Evolutionary conservation across 2,888 invertebrate species (phyloP), one percentile per base, ranked within the genome.

Genomic region (Carterocephalus palaemon): DNA sequence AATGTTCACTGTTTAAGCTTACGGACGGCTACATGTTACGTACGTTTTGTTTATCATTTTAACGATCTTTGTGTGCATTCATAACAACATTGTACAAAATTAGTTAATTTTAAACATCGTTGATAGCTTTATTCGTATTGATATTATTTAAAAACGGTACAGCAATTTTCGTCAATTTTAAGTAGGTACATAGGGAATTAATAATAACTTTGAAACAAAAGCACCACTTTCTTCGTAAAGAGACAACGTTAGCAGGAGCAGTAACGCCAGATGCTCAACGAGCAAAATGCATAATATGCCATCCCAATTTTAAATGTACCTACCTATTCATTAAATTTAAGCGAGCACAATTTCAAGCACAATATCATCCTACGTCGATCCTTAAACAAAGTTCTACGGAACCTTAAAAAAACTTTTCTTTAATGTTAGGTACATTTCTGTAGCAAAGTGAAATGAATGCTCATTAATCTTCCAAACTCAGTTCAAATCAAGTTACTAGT

Each of bases 81-180:
- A n/a, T 20, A 31, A 36, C 10, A 17, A 28, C 17, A 48, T 32
- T 57, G 48, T 52, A 40, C 23, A 41, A 40, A 33, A 5, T 16
- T 19, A 24, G 7, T 32, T 40, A 32, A 42, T 26, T 33, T 26
- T 19, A 41, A 41, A 33, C n/a, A 4, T 24, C 20, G n/a, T 42
- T 26, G 24, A 16, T 28, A 47, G 56, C 60, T 58, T 34, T 57
- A 48, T 59, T 59, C 38, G 39, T 53, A 50, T 19, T 29, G 32
- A 45, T 43, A 55, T 52, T 23, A 42, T 67, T 71, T 69, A 58
- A 58, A 63, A 72, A 75, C 61, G 58, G 68, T 74, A n/a, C 76
- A 76, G 75, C 72, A 78, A 80, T 75, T 74, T 75, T 65, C 52
- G 83, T 83, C 79, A 83, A 83, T 82, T 83, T 77, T 75, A 72